phyloP scores from a whole-genome alignment of 2,113 vertebrate genomes.

The Aviceda subcristata region DNA sequence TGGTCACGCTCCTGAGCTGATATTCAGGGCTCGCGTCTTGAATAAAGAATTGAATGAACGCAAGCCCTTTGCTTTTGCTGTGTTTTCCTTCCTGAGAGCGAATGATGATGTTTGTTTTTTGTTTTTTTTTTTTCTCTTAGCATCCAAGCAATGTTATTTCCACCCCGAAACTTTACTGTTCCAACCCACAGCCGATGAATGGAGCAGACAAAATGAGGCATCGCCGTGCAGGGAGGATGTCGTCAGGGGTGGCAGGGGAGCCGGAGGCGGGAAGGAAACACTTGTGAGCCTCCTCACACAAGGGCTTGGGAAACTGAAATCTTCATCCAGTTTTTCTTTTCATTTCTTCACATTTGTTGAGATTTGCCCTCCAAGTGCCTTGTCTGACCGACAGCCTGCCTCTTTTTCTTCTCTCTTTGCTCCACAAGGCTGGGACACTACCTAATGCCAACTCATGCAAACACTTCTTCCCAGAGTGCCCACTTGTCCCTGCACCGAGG shows the following conservation, averaged over 20 bases:
- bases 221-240: fast-evolving
- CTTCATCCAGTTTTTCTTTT: background rate
- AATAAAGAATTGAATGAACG: background rate
- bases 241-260: fast-evolving
- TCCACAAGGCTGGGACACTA: fast-evolving
- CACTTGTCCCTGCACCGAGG: fast-evolving
- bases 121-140: background rate
- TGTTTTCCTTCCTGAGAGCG: background rate
- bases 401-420: background rate
- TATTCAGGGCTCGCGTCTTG: background rate
- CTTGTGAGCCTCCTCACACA: background rate
- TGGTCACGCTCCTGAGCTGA: background rate
- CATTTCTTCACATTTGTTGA: background rate
- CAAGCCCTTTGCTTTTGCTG: background rate
- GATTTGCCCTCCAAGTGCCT: background rate
- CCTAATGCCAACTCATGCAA: background rate
- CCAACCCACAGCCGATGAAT: background rate
- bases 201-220: background rate
- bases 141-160: background rate
- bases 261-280: background rate
- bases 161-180: background rate
- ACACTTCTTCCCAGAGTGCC: background rate
- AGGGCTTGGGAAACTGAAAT: background rate
- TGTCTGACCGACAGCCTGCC: background rate
- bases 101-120: background rate